Base-by-base conservation (phyloP, 2,888 invertebrate genomes). In the Timandra comae region DNA sequence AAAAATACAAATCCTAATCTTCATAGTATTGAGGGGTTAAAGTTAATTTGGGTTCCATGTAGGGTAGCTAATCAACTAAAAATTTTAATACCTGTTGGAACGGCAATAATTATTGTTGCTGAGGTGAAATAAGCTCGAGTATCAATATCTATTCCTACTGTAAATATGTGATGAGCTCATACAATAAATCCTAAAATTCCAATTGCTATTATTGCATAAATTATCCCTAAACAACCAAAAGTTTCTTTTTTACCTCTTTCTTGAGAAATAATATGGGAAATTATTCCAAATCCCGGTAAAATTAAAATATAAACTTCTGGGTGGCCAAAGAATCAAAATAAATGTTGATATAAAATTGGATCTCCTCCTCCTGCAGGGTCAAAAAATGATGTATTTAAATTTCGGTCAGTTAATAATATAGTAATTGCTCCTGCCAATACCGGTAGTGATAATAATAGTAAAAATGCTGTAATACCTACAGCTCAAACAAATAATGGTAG, bases 251-350 rank as follows among this genome's bases (percentile, higher is more conserved):
- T 93, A 4, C 89, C 89, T 65, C 89, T 89, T 88, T 92, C 90
- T 87, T 90, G 90, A 0, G 87, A 88, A 74, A 93, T 90, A 84
- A 93, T 91, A 66, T 93, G 93, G 0, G 92, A 93, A 70, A 94
- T 90, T 86, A 94, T 88, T 0, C 93, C 93, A 87, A 94, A 94
- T 73, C 91, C 93, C 0, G 93, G 93, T 55, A 94, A 63, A 90
- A 94, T 93, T 86, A 94, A 78, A 91, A 94, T 93, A 79, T 94
- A 95, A 43, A 94, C 93, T 89, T 94, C 93, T 6, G 93, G 94
- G 34, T 94, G 94, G 0, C 93, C 94, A 88, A 94, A 95, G 84
- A 94, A 94, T 90, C 93, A 94, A 82, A 95, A 93, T 88, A 94
- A 79, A 71, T 94, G 93, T 89, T 94, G 93, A 33, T 91, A 94